A percentile compares a stretch with the other conserved stretches of the same genome.
phyloP scores from a whole-genome alignment of 92 coral and sea anemone genomes.

The Epizoanthus ramosus region DNA sequence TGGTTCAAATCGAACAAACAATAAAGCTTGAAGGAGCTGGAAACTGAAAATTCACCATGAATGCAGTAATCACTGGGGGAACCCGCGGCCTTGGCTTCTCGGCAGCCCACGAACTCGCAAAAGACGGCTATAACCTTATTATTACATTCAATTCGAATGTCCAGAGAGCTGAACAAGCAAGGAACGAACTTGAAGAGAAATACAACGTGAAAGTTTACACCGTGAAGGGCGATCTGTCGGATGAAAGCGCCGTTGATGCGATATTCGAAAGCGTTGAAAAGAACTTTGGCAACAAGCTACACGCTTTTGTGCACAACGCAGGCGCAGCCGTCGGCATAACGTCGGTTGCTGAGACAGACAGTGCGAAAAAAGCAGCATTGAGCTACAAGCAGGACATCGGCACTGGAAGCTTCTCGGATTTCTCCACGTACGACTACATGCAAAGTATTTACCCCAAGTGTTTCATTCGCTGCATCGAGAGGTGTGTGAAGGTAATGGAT shows the following conservation, averaged over 20 bases:
- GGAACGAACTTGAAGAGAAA: constrained; percentile 52
- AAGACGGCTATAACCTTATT: constrained; percentile 71
- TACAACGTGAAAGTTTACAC: constrained; percentile 57
- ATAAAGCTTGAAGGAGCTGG: no score
- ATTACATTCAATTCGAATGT: constrained; percentile 80
- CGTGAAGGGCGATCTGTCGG: constrained; percentile 73
- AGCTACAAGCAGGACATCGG: constrained; percentile 72
- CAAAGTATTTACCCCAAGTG: constrained; percentile 83
- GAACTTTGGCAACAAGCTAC: constrained; percentile 68
- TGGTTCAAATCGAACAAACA: no score
- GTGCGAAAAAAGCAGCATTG: constrained; percentile 71
- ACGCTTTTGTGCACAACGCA: constrained; percentile 77
- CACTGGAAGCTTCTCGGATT: constrained; percentile 64
- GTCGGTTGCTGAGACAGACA: constrained; percentile 62
- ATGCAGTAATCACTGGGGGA: constrained; percentile 77
- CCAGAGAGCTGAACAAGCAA: constrained; percentile 69
- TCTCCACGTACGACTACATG: constrained; percentile 76
- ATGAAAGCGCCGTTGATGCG: constrained; percentile 60
- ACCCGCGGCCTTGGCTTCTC: constrained; percentile 81
- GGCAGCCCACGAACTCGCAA: constrained; percentile 67
- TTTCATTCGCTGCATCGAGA: constrained; percentile 79
- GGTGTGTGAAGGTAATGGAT: constrained; percentile 78
- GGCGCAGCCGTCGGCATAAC: constrained; percentile 78
- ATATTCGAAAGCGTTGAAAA: constrained; percentile 73
- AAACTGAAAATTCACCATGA: constrained; percentile 35